phyloP scores from a whole-genome alignment of 2,797 vertebrate species.

The Fistularia commersonii region DNA sequence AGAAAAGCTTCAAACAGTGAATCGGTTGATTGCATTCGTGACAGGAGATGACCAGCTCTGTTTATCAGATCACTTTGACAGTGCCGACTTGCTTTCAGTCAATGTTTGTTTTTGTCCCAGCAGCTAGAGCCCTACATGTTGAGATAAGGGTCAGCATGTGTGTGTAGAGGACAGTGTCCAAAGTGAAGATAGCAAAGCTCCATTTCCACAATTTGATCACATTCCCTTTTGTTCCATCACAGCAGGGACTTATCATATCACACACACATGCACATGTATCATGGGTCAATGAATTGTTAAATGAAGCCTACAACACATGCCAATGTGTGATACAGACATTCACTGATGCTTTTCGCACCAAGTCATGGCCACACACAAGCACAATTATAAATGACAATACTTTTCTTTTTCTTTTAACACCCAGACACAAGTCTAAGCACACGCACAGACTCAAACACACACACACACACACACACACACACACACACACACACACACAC shows the following conservation, averaged over 20 bases:
- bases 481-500: slow-evolving; percentile 1
- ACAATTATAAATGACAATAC: slow-evolving; percentile 28
- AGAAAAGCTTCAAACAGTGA: slow-evolving; percentile 26
- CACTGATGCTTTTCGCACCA: slow-evolving; percentile 37
- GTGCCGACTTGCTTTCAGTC: slow-evolving; percentile 28
- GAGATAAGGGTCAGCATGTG: slow-evolving; percentile 47
- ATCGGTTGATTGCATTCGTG: slow-evolving; percentile 10
- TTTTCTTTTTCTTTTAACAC: too few relatives aligned
- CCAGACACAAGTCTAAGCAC: slow-evolving; percentile 18
- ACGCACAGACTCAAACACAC: slow-evolving; percentile 9
- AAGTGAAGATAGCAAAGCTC: slow-evolving; percentile 15
- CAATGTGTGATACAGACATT: slow-evolving; percentile 41
- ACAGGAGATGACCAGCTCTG: slow-evolving; percentile 25
- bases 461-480: slow-evolving; percentile 16
- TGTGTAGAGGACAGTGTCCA: slow-evolving; percentile 30
- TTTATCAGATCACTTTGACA: slow-evolving; percentile 44
- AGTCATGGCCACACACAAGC: slow-evolving; percentile 54
- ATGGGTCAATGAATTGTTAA: slow-evolving; percentile 43
- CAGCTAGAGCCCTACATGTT: slow-evolving; percentile 29
- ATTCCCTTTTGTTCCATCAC: slow-evolving; percentile 44
- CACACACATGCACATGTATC: slow-evolving; percentile 21
- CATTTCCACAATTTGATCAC: slow-evolving; percentile 37
- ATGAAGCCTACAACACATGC: slow-evolving; percentile 32
- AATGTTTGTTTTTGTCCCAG: slow-evolving; percentile 55
- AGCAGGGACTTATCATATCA: slow-evolving; percentile 27